Base-by-base conservation (phyloP, 2,888 invertebrate genomes). In the Latrodectus elegans region DNA sequence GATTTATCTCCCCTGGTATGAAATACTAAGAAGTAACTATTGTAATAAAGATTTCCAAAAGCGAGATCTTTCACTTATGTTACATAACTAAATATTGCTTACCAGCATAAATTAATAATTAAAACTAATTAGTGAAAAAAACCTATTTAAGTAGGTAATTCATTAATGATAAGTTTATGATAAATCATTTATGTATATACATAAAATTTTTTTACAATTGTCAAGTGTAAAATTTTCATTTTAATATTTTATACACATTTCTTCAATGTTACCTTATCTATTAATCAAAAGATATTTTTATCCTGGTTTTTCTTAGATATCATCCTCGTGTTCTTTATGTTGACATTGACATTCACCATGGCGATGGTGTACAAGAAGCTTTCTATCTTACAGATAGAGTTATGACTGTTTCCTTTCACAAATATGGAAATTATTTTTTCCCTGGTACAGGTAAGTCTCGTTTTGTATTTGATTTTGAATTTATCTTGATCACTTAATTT, bases 391-490 rank as follows among this genome's bases (percentile, higher is more conserved):
- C 98, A 0, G 99, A 99, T 92, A 93, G 99, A 88, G 99, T 99
- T 0, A 99, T 99, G 99, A 99, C 99, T 0, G 98, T 99, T 1
- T 99, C 98, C 72, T 99, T 99, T 92, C 99, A 99, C 92, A 99
- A 99, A 93, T 99, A 98, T 92, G 99, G 99, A 2, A 97, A 97
- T 91, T 97, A 96, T 91, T 99, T 99, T 92, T 99, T 99, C 92
- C 99, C 99, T 0, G 99, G 99, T 15, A 99, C 99, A 0, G 99
- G 93, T 92, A 85, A 85, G 89, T 87, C 68, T 22, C n/a, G 49
- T 9, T 60, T 60, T 38, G 6, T 6, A 38, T 38, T 38, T 38
- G 38, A 38, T 38, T 38, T 38, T 38, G 38, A 38, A 38, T 38
- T 1, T 38, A 38, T 38, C 38, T 6, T 38, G 6, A 2, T 38